A percentile compares a stretch with the other conserved stretches of the same genome.
Conservation (phyloP, 1,140 invertebrate species). For the Paraescarpia echinospica region DNA sequence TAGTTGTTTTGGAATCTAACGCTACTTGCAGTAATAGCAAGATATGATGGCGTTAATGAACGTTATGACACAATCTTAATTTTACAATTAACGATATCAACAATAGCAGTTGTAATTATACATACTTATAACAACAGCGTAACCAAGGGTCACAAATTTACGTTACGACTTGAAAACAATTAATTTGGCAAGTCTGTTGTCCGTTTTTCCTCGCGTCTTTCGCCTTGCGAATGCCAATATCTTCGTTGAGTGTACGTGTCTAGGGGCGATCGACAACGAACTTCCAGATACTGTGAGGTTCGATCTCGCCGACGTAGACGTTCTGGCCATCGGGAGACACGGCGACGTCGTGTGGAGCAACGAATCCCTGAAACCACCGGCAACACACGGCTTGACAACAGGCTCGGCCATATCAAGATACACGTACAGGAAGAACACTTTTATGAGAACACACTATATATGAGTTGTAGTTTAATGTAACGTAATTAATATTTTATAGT, state of each 20-base stretch:
- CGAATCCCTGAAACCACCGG: conserved; percentile 59
- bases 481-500: no score
- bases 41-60: background rate
- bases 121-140: background rate
- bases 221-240: background rate
- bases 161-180: background rate
- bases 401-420: background rate
- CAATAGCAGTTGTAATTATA: background rate
- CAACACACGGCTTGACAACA: background rate
- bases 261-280: conserved; percentile 56
- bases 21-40: no score
- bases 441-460: no score
- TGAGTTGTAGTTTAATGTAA: no score
- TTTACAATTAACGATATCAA: background rate
- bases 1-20: no score
- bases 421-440: background rate
- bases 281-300: conserved; percentile 68
- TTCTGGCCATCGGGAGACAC: conserved; percentile 68
- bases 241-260: conserved; percentile 14
- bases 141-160: background rate
- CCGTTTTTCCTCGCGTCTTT: background rate
- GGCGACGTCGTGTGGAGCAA: conserved; percentile 75
- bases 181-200: background rate
- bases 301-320: conserved; percentile 76
- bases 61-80: background rate